phyloP scores from a whole-genome alignment of 2,113 vertebrate genomes.

The Cryptotis parvus region DNA sequence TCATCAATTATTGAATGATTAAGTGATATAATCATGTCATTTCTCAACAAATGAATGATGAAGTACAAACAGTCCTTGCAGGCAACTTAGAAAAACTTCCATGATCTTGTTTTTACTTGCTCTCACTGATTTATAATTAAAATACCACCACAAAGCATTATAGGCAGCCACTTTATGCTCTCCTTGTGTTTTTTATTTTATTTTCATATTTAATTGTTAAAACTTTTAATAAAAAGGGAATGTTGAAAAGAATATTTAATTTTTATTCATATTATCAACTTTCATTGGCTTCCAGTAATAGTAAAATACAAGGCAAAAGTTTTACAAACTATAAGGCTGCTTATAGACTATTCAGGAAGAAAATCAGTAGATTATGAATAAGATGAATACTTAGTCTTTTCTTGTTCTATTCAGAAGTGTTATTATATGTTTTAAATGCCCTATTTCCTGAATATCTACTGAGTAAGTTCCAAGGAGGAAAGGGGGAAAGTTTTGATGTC shows the following conservation, averaged over 20 bases:
- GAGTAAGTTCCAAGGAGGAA: neutral
- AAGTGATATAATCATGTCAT: conserved; percentile 15
- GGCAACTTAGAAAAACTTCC: conserved; percentile 4
- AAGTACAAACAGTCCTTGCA: neutral
- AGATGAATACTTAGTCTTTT: conserved; percentile 31
- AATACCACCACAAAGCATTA: neutral
- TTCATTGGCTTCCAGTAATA: neutral
- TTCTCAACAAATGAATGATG: conserved; percentile 1
- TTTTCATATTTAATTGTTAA: neutral
- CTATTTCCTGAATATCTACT: neutral
- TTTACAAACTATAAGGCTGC: neutral
- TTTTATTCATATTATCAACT: neutral
- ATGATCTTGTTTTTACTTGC: neutral
- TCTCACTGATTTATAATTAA: conserved; percentile 37
- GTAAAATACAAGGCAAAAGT: neutral
- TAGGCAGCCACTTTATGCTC: neutral
- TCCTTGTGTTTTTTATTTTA: neutral
- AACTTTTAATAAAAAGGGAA: neutral
- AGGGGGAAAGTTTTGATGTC: neutral
- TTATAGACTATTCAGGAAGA: neutral
- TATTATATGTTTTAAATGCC: neutral
- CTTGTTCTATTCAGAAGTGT: conserved; percentile 2
- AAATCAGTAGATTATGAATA: conserved; percentile 30
- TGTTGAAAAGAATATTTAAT: neutral
- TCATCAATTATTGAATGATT: conserved; percentile 59